Evolutionary conservation across 2,797 vertebrate species (phyloP), one percentile per base, ranked within the genome.

Genomic region (Cynodonichthys magdalenae): DNA sequence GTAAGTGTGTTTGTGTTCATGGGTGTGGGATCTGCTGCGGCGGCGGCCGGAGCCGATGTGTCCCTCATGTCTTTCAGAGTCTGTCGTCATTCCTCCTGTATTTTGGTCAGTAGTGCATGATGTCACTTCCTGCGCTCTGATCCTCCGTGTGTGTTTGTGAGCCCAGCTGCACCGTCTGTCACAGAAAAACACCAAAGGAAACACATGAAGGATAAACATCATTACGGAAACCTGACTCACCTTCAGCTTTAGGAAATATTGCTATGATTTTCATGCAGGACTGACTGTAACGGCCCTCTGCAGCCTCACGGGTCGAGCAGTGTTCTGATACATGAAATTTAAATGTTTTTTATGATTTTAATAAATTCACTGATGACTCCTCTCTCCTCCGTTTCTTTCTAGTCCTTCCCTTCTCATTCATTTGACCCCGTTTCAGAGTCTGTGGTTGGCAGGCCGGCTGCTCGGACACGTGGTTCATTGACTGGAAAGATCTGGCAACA

Each of bases 121-220:
- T 92, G 91, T 91, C 89, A 91, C 90, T 92, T 93, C 92, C 92
- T 90, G 86, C 50, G 52, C 58, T 76, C 52, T 39, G 78, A 73
- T 58, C 57, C 54, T 51, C n/a, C 67, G 53, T 68, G 65, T 63
- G 78, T 53, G 17, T 69, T 59, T 68, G 41, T 29, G 71, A 61
- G 77, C 63, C 78, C 89, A 92, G 89, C 90, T 93, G 90, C 72
- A 80, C 58, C 72, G 71, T 68, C 57, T 67, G 71, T 77, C 64
- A 45, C 50, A 55, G 17, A 42, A 68, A 73, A 48, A 68, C 49
- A 51, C n/a, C 34, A 29, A 39, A 63, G 48, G 65, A 52, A 63
- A 57, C 53, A 67, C 19, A 28, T 52, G 29, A 74, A 67, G 53
- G 61, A 15, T 41, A 63, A 45, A 63, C 63, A 51, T 53, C 36